phyloP scores from a whole-genome alignment of 2,888 invertebrate species.

The Gisinianus flammeolus region DNA sequence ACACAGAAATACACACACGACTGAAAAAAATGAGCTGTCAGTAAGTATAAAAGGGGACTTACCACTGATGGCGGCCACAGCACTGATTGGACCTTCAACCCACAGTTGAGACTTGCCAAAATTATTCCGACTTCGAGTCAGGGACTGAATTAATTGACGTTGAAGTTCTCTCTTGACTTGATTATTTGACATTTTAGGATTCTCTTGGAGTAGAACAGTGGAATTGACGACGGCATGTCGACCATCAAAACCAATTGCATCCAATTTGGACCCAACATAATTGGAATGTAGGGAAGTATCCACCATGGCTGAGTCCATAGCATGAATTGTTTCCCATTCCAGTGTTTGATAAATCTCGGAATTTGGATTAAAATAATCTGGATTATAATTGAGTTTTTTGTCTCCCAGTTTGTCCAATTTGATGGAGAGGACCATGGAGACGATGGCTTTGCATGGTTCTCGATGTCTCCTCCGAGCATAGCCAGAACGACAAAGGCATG shows the following conservation, averaged over 20 bases:
- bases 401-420: constrained; percentile 84
- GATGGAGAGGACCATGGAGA: constrained; percentile 78
- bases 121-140: constrained; percentile 82
- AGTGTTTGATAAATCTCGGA: constrained; percentile 82
- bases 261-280: constrained; percentile 79
- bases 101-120: constrained; percentile 85
- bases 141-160: constrained; percentile 81
- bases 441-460: constrained; percentile 78
- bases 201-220: constrained; percentile 80
- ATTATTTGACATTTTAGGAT: constrained; percentile 72
- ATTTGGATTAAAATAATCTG: constrained; percentile 74
- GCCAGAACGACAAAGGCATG: constrained; percentile 85
- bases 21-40: too few relatives aligned
- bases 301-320: constrained; percentile 88
- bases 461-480: constrained; percentile 71
- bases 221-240: constrained; percentile 77
- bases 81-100: constrained; percentile 70
- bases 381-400: constrained; percentile 77
- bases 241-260: constrained; percentile 67
- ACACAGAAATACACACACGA: too few relatives aligned
- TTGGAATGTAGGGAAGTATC: constrained; percentile 90
- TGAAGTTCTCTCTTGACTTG: constrained; percentile 78
- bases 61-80: constrained; percentile 54
- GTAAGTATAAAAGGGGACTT: neutral
- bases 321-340: constrained; percentile 83